Base-by-base conservation (phyloP, 30 jellyfish, hydroid and myxozoan species). In the Rhopilema esculentum region DNA sequence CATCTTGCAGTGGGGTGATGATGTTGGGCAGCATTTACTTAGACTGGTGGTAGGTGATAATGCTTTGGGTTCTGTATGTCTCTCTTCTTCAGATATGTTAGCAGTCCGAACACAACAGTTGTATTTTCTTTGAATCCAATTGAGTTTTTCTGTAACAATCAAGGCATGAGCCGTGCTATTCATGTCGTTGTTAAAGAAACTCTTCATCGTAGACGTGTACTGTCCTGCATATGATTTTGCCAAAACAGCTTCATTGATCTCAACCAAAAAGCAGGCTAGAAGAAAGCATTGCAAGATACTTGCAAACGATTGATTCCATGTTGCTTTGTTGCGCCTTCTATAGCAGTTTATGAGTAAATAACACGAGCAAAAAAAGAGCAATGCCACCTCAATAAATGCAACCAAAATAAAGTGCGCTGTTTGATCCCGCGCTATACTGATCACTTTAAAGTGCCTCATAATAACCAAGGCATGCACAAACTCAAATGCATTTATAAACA, bases 251-350 rank as follows among this genome's bases (percentile, higher is more conserved):
- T 73, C 65, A 18, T 15, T n/a, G 40, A 72, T 32, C 49, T 84
- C 93, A 18, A 69, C 93, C 33, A 84, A 21, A 20, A 64, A 20
- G 53, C 87, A 84, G 15, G 87, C 86, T 1, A 84, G 76, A 29
- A 84, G 81, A 84, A 84, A 84, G 74, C 93, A 84, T 48, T 84
- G 93, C 65, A 84, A 21, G 24, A 72, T 72, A 16, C 82, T 84
- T 23, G 87, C 23, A 49, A 71, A 84, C 0, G 93, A 84, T 84
- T 72, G 83, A 50, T 72, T 84, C 93, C 93, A 84, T 27, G 82
- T 86, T 51, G 65, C 29, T 72, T 84, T 84, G 70, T 29, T 21
- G 27, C 21, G 28, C 31, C 93, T 72, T n/a, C 49, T 77, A 30
- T 49, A 49, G 30, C 64, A 52, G 22, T 25, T 52, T 20, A 49